Conservation (phyloP, 2,113 vertebrate genomes). For the Myodes glareolus region DNA sequence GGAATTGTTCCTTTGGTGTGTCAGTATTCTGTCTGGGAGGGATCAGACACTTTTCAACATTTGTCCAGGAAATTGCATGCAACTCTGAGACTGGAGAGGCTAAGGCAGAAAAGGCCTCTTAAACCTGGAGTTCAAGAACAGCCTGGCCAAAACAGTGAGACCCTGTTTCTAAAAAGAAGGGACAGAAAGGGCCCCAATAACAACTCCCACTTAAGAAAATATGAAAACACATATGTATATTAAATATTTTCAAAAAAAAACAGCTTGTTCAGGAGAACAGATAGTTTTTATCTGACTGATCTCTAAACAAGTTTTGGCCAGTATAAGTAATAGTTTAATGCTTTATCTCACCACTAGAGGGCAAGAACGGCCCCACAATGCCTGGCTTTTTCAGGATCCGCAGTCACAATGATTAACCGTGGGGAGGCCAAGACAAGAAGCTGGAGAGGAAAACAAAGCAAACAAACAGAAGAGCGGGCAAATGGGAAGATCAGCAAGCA, state of each 20-base stretch:
- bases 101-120: not conserved
- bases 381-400: not conserved
- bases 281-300: not conserved
- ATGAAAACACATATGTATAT: not conserved
- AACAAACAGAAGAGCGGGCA: not conserved
- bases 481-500: slow-evolving; percentile 52
- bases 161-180: not conserved
- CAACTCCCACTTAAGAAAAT: not conserved
- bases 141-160: not conserved
- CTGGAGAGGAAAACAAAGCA: not conserved
- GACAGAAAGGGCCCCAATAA: not conserved
- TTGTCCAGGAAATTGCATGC: not conserved
- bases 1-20: not conserved
- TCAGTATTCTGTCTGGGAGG: not conserved
- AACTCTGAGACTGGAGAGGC: not conserved
- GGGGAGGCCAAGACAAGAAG: slow-evolving; percentile 43
- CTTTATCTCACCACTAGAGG: slow-evolving; percentile 72
- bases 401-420: slow-evolving; percentile 51
- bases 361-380: slow-evolving; percentile 8
- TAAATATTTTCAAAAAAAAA: not conserved
- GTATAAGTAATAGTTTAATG: not conserved
- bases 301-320: not conserved
- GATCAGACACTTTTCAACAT: not conserved
- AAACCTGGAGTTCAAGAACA: not conserved
- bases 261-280: not conserved